Evolutionary conservation across 2,797 vertebrate species (phyloP).

Genomic region (Trematomus bernacchii): DNA sequence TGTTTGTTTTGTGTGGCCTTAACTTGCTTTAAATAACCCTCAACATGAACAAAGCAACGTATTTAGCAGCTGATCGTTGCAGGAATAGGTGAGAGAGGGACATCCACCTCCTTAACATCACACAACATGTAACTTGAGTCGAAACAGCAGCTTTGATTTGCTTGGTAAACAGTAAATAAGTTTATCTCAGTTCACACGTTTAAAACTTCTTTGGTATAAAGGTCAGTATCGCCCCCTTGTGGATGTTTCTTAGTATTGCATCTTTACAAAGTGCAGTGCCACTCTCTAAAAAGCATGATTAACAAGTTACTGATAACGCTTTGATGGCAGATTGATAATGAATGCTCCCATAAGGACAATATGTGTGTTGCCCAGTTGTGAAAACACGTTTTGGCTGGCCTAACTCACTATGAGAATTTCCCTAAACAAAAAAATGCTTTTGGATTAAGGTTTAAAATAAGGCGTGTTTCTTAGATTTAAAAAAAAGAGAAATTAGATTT

Average conservation of each 20-base stretch:
- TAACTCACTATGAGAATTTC: too few species aligned
- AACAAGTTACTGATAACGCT: not conserved
- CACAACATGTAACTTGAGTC: conserved; percentile 14
- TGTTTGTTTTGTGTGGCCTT: too few species aligned
- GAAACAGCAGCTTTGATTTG: conserved; percentile 68
- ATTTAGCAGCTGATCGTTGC: too few species aligned
- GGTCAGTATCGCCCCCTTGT: conserved; percentile 68
- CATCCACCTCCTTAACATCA: not conserved
- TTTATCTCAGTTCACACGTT: conserved; percentile 6
- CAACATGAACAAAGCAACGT: too few species aligned
- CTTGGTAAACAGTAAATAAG: conserved; percentile 39
- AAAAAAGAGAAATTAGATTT: too few species aligned
- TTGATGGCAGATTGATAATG: not conserved
- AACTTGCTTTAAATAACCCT: too few species aligned
- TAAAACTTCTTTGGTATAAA: conserved; percentile 6
- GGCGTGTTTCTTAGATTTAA: too few species aligned
- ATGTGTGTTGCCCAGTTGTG: not conserved
- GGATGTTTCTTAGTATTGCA: conserved; percentile 34
- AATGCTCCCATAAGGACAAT: not conserved
- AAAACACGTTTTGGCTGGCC: too few species aligned
- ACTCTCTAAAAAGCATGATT: not conserved
- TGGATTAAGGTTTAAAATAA: too few species aligned
- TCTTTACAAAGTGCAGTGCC: not conserved
- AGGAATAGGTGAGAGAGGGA: too few species aligned
- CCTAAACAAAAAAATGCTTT: too few species aligned